Base-by-base conservation (phyloP, 1,140 invertebrate species). In the Megalopta genalis region DNA sequence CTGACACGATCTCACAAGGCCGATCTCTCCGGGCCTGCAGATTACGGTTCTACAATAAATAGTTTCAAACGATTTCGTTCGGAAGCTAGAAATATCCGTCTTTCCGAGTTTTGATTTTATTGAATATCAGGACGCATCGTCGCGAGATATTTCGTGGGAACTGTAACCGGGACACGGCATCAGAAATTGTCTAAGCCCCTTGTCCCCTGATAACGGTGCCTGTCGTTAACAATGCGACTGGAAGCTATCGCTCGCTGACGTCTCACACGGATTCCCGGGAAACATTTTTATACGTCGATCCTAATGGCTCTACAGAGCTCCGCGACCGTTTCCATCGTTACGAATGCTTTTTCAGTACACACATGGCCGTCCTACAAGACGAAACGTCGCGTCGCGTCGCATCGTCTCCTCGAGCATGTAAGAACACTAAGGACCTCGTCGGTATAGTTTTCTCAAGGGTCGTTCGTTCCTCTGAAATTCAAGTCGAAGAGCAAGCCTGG, bases 361-460 rank as follows among this genome's bases (percentile, higher is more conserved):
- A 77, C 83, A 85, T 84, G 82, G 80, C 57, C 46, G 82, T 80
- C 57, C 37, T 57, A 46, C 77, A 79, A 85, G 77, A 84, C 49
- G 49, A 84, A 81, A 84, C 49, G 49, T 52, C 49, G 49, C 83
- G 77, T 74, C 32, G 32, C 32, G 32, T 32, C 32, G 32, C 32
- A 4, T 32, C 63, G 71, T 73, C 77, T 85, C 69, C 70, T 85
- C 66, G 63, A 73, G 57, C 82, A 68, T 76, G 63, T 77, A 79
- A 85, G 80, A 66, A 85, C 71, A 71, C 72, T 82, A 79, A 85
- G 80, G 70, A 85, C 66, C 83, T 78, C 81, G 68, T 83, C 76
- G 75, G 75, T 85, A 77, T 84, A 85, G 80, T 75, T 78, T 82
- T 73, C 73, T 84, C 84, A 75, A 85, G 84, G 63, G 63, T 81